Base-by-base conservation (phyloP, 2,113 vertebrate species). In the Ceyx cyanopectus region DNA sequence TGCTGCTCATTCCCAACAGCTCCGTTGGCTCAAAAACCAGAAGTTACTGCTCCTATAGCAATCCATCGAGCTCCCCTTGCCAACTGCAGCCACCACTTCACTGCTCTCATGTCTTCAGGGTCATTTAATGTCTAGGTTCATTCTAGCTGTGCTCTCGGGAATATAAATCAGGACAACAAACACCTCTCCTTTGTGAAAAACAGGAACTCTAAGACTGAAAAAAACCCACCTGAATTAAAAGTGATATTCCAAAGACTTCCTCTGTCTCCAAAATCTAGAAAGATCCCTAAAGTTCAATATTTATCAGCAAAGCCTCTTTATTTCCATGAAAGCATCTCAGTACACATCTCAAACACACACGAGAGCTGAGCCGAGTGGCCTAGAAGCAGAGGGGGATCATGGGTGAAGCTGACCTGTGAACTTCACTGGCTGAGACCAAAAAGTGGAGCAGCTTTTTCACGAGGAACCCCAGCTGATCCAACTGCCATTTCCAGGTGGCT, bases 91-190 rank as follows among this genome's bases (percentile, higher is more conserved):
- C 87, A 46, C 41, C 32, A 3, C 21, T 12, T 34, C 75, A 27
- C 2, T 4, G 0, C 45, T 43, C 14, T 34, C 1, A 0, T 1
- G 5, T 27, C 86, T 24, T 2, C 7, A 50, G 34, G 45, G 56
- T 46, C 30, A 27, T 63, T 29, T 2, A 4, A 48, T 0, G 2
- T 1, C 14, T 4, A 32, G 14, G 30, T 9, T 20, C 20, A 2
- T 6, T 3, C 57, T 5, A 68, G 13, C 43, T 15, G 5, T 16
- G 26, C 77, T 76, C 67, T 73, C 51, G 7, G 21, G 7, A 23
- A 5, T 0, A 1, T 0, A 8, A 27, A 53, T 14, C 2, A 2
- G 34, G 27, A 79, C 54, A 90, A 12, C 61, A 56, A 56, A 54
- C 0, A 22, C 4, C 20, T 22, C n/a, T 51, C 22, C 11, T 5